Conservation (phyloP, 2,113 vertebrate species). For the Megaptera novaeangliae region DNA sequence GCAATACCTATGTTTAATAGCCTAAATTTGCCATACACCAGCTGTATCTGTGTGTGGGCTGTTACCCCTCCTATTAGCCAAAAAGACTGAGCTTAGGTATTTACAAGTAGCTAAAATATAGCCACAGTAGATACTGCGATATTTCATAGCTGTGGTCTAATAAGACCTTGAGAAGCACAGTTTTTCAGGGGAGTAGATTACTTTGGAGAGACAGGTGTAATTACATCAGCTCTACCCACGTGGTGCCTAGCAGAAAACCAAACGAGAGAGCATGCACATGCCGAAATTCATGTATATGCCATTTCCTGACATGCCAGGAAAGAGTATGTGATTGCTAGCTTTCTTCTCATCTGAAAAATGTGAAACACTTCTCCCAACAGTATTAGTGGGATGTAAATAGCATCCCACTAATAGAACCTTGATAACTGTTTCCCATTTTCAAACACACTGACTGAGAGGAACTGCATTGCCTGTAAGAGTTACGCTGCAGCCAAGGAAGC, state of each 20-base stretch:
- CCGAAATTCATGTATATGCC: neutral
- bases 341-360: neutral
- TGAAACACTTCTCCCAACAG: neutral
- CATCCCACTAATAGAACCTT: neutral
- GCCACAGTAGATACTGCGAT: rapidly evolving
- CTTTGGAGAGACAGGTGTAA: neutral
- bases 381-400: neutral
- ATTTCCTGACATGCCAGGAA: neutral
- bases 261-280: neutral
- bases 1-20: neutral
- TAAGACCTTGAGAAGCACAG: neutral
- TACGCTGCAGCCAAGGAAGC: neutral
- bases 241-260: neutral
- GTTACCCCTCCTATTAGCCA: neutral
- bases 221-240: neutral
- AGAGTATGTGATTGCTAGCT: neutral
- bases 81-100: neutral
- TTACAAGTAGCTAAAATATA: neutral
- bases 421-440: neutral
- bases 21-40: neutral
- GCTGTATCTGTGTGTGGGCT: neutral
- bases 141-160: neutral
- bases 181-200: neutral
- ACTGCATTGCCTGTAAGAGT: neutral
- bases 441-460: neutral